Evolutionary conservation across 2,113 vertebrate species (phyloP), one percentile per base, ranked within the genome.

Genomic region (Parus major): DNA sequence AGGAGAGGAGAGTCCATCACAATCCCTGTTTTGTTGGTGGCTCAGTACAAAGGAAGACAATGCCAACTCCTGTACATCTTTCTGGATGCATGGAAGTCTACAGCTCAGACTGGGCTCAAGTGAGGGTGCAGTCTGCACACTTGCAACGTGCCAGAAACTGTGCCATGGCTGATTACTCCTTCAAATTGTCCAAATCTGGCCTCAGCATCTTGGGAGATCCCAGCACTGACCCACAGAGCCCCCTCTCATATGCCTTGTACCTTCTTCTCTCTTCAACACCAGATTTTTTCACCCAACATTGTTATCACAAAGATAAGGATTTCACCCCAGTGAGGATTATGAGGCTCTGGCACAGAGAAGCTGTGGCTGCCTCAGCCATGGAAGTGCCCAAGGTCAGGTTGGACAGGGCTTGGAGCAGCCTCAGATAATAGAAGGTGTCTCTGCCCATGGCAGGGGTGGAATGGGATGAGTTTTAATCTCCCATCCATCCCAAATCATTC

Each of bases 221-320:
- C 35, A 84, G 23, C 23, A 71, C 7, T 2, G 2, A 69, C 15
- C 15, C 3, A 1, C 19, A 20, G 33, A 88, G 2, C 8, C 15
- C 9, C 4, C 23, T 11, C 7, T 63, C 20, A 25, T 13, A 1
- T 15, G 6, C 23, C 10, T 29, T 21, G 13, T 10, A 21, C 21
- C 29, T 70, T 70, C 7, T 16, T 56, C 18, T 42, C 16, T 81
- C 53, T 68, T 55, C 42, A 44, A 1, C 1, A 2, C 4, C 7
- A 25, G 10, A 0, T 14, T 17, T 75, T 36, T 46, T 47, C 4
- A 0, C 15, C 59, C 24, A 47, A 4, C 0, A 0, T 7, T 41
- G 33, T 16, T 25, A 5, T 47, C 49, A 50, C 4, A 21, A 25
- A 76, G 46, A 46, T 21, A n/a, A 60, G 21, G 21, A 41, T 53